Evolutionary conservation across 2,797 vertebrate species (phyloP).

Genomic region (Vireo griseus): DNA sequence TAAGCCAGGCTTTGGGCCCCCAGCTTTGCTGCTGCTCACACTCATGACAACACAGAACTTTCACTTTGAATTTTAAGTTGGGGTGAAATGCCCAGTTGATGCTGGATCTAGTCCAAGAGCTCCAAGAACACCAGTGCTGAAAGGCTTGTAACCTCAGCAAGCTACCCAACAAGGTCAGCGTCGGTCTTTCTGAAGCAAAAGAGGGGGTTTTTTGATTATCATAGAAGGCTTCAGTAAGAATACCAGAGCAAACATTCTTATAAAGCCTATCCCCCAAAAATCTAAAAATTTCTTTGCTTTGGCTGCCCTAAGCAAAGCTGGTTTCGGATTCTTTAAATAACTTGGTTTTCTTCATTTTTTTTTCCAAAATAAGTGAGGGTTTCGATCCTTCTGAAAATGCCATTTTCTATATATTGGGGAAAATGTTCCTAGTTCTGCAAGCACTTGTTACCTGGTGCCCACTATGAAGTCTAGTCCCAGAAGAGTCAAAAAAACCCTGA

Average conservation of each 20-base stretch:
- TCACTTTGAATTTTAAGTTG: not conserved
- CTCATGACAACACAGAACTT: not conserved
- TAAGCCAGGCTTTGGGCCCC: not conserved
- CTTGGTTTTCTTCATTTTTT: not conserved
- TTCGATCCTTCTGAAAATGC: not conserved
- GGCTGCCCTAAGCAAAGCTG: not conserved
- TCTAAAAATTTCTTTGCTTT: not conserved
- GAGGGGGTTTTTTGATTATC: rapidly evolving
- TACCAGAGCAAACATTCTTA: not conserved
- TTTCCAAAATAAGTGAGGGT: not conserved
- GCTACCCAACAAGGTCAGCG: not conserved
- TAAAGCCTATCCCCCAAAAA: not conserved
- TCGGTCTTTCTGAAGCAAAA: not conserved
- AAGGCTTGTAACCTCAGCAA: not conserved
- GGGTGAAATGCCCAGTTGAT: not conserved
- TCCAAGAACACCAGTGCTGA: not conserved
- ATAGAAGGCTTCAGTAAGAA: not conserved
- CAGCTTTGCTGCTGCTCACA: not conserved
- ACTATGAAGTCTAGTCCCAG: not conserved
- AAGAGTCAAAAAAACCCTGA: not conserved
- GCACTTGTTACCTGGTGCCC: not conserved
- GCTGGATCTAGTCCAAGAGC: not conserved
- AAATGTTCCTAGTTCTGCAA: not conserved
- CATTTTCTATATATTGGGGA: not conserved
- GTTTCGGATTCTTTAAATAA: not conserved